phyloP scores from a whole-genome alignment of 2,113 vertebrate species.

The Sapajus apella region DNA sequence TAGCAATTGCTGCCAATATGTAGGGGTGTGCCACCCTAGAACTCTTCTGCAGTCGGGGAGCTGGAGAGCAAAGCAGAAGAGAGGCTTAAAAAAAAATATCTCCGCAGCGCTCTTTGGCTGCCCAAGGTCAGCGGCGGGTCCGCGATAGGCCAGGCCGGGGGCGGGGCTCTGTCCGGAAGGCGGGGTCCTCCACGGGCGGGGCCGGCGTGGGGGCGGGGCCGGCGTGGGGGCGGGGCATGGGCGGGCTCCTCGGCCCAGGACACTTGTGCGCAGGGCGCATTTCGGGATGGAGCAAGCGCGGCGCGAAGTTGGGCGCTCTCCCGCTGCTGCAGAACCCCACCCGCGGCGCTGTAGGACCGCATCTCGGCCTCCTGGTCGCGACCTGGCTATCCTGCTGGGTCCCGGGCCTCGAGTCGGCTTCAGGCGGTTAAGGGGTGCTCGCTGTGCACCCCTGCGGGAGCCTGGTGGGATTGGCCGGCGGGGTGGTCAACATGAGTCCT shows the following conservation, averaged over 20 bases:
- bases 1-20: neutral
- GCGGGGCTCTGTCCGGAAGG: neutral
- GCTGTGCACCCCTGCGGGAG: neutral
- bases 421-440: neutral
- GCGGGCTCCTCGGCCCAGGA: neutral
- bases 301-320: accelerated
- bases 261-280: neutral
- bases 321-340: neutral
- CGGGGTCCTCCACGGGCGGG: neutral
- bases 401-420: neutral
- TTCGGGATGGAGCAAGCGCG: constrained; percentile 76
- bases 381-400: neutral
- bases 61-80: neutral
- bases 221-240: neutral
- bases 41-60: neutral
- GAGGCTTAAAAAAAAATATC: too few species aligned
- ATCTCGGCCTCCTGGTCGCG: neutral
- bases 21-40: neutral
- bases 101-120: accelerated
- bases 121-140: neutral
- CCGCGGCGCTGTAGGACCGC: neutral
- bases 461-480: neutral
- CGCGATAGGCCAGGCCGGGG: accelerated
- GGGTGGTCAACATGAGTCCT: constrained; percentile 64
- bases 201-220: neutral